Evolutionary conservation across 2,797 vertebrate species (phyloP), one percentile per base, ranked within the genome.

Genomic region (Acropternis orthonyx): DNA sequence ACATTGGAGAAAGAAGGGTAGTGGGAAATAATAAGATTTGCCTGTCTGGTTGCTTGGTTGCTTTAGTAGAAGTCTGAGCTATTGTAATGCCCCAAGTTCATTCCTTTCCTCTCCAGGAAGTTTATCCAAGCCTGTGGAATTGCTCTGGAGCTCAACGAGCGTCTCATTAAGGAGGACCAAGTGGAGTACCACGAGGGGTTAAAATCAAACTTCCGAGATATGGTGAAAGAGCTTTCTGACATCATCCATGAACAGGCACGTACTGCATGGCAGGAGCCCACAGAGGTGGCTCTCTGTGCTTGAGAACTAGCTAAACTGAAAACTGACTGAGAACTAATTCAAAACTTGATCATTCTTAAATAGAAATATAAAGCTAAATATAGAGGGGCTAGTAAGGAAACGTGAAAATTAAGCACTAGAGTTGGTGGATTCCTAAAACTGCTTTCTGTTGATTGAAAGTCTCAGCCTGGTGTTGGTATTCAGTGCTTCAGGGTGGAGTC

Each of bases 181-280:
- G 96, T 98, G 44, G 99, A 99, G 94, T 99, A 99, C 94, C 99
- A 99, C 0, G 99, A 99, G 95, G 99, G 98, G 16, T 98, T 99
- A n/a, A 99, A 99, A 95, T 97, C 97, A 92, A 99, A 99, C 97
- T 99, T 99, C 59, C 99, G 98, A 97, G 99, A 99, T 62, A 99
- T 99, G 99, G 99, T 99, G 69, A 99, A 99, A 95, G 99, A 99
- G 92, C 98, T 99, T 22, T 99, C 99, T 3, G 99, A 99, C 54
- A 99, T 99, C 97, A 99, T 99, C 96, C 99, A 99, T 0, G 99
- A 99, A 63, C 99, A 99, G 99, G 99, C 98, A 98, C 4, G 97
- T 97, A 89, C 68, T 86, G 65, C 43, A 5, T 1, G 1, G 22
- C 10, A 12, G 54, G 54, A 86, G 62, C 34, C 36, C 75, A 2